phyloP scores from a whole-genome alignment of 1,140 invertebrate species.

The Nixonia krombeini region DNA sequence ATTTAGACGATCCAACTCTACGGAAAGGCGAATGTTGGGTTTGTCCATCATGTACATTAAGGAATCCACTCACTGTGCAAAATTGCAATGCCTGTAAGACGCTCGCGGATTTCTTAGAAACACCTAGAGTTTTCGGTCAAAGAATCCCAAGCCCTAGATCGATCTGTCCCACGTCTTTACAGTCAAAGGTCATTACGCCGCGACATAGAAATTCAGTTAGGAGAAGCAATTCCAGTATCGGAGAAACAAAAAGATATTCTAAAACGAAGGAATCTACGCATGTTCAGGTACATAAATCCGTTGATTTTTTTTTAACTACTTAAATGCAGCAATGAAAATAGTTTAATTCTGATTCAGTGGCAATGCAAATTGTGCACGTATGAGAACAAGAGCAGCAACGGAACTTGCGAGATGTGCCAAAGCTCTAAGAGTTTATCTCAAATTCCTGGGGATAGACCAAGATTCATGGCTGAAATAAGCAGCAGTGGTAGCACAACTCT shows the following conservation, averaged over 20 bases:
- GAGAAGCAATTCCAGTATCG: slow-evolving; percentile 57
- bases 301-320: slow-evolving; percentile 3
- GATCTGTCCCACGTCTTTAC: slow-evolving; percentile 47
- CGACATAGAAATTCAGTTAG: slow-evolving; percentile 66
- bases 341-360: slow-evolving; percentile 74
- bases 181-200: slow-evolving; percentile 61
- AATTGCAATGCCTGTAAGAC: slow-evolving; percentile 87
- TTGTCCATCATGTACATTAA: slow-evolving; percentile 84
- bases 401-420: slow-evolving; percentile 88
- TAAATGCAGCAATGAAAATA: no score
- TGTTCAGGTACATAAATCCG: slow-evolving; percentile 47
- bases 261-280: slow-evolving; percentile 57
- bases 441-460: slow-evolving; percentile 64
- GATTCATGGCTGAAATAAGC: slow-evolving; percentile 54
- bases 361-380: slow-evolving; percentile 86
- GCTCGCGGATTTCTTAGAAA: slow-evolving; percentile 61
- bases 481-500: slow-evolving; percentile 65
- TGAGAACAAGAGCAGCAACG: slow-evolving; percentile 79
- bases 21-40: slow-evolving; percentile 86
- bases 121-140: slow-evolving; percentile 55
- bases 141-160: slow-evolving; percentile 65
- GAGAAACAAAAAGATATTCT: slow-evolving; percentile 57
- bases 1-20: slow-evolving; percentile 78
- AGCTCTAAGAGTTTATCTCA: slow-evolving; percentile 74
- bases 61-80: slow-evolving; percentile 81